Conservation (phyloP, 2,888 invertebrate species). For the Drymonia ruficornis region DNA sequence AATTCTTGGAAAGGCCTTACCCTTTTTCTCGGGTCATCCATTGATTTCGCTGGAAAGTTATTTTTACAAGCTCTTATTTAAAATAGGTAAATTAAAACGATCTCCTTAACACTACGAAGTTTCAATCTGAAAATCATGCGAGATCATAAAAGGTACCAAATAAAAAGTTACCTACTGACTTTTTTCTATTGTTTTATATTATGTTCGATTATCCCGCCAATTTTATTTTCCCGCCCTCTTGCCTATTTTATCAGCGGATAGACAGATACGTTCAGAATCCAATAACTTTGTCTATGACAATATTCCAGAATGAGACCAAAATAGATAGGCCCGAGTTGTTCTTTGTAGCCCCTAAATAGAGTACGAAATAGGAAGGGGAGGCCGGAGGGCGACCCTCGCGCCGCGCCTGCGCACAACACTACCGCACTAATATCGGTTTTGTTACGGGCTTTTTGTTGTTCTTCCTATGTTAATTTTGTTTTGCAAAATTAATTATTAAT, state of each 20-base stretch:
- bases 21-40: too few relatives aligned
- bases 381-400: constrained; percentile 60
- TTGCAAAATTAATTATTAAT: constrained; percentile 32
- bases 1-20: too few relatives aligned
- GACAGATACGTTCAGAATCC: constrained; percentile 60
- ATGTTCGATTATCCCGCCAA: constrained; percentile 37
- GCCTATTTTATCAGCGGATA: constrained; percentile 35
- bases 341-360: constrained; percentile 84
- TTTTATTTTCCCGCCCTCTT: constrained; percentile 40
- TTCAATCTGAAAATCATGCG: too few relatives aligned
- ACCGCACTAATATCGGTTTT: constrained; percentile 76
- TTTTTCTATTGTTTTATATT: constrained; percentile 18
- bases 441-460: constrained; percentile 74
- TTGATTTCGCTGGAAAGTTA: too few relatives aligned
- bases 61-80: too few relatives aligned
- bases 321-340: constrained; percentile 78
- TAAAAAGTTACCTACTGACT: background rate
- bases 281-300: constrained; percentile 76
- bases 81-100: too few relatives aligned
- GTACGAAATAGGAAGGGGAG: constrained; percentile 82
- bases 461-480: constrained; percentile 56
- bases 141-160: too few relatives aligned
- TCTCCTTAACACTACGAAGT: too few relatives aligned
- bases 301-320: constrained; percentile 77
- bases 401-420: constrained; percentile 68